Percentiles rank a stretch among this genome's conserved stretches.
phyloP scores from a whole-genome alignment of 1,140 invertebrate species.

The Heliconius congener region DNA sequence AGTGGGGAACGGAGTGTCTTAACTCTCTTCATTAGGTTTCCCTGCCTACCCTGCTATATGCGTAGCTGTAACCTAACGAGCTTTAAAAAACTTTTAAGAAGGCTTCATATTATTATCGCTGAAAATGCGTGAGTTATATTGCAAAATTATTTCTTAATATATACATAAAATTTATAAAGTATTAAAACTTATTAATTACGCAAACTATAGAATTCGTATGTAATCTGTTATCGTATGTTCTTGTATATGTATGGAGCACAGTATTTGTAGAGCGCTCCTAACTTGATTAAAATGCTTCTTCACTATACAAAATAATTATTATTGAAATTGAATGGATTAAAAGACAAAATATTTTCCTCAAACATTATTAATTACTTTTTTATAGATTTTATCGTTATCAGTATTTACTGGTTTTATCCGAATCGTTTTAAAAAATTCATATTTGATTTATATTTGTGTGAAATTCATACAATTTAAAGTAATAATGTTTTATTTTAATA shows the following conservation, averaged over 20 bases:
- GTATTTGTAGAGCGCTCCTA: too few relatives aligned
- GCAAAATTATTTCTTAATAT: neutral
- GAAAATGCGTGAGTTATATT: neutral
- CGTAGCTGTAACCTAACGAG: neutral
- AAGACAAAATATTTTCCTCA: conserved; percentile 2
- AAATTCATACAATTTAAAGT: too few relatives aligned
- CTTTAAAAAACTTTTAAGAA: neutral
- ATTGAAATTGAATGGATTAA: neutral
- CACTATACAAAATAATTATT: neutral
- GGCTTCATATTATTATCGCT: neutral
- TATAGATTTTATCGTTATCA: neutral
- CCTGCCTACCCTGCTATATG: too few relatives aligned
- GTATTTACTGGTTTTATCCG: neutral
- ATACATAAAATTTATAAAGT: too few relatives aligned
- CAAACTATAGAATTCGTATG: neutral
- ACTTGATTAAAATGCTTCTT: too few relatives aligned
- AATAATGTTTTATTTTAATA: too few relatives aligned
- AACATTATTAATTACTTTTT: neutral
- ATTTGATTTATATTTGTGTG: too few relatives aligned
- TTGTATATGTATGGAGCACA: too few relatives aligned
- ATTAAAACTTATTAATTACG: too few relatives aligned
- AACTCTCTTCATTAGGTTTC: too few relatives aligned
- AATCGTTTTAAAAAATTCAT: neutral
- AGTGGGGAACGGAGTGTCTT: too few relatives aligned
- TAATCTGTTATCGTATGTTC: neutral